Percentiles rank a stretch among this genome's conserved stretches.
These are phyloP conservation scores for Drosophila koepferae DNA, from an alignment of 2,888 invertebrate genomes.

Conservation along the genomic window DNA sequence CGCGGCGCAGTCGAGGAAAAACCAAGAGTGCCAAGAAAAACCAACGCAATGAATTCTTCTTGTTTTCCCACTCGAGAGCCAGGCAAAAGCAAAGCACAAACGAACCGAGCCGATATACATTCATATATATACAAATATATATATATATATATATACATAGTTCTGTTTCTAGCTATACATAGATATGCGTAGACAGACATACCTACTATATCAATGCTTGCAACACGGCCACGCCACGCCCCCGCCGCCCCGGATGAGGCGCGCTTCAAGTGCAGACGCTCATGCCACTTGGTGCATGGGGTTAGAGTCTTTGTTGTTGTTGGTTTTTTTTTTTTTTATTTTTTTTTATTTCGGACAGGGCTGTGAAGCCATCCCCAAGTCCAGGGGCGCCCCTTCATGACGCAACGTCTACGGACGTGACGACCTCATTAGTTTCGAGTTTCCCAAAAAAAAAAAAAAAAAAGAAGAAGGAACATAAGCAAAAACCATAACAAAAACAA, in stretches of 20 bases:
- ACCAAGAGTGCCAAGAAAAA: slow-evolving; percentile 73
- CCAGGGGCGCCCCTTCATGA: slow-evolving; percentile 42
- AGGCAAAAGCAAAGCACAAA: slow-evolving; percentile 33
- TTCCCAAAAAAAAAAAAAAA: slow-evolving; percentile 30
- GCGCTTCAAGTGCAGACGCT: slow-evolving; percentile 57
- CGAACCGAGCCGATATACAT: slow-evolving; percentile 18
- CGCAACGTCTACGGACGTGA: slow-evolving; percentile 62
- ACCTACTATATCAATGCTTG: slow-evolving; percentile 4
- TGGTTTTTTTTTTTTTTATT: neutral
- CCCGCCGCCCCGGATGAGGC: slow-evolving; percentile 28
- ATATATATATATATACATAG: slow-evolving; percentile 2
- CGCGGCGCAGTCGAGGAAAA: slow-evolving; percentile 63
- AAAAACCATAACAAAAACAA: slow-evolving; percentile 11
- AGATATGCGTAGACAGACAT: neutral
- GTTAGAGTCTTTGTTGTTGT: neutral
- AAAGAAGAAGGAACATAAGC: neutral
- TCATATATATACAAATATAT: neutral
- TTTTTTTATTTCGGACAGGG: neutral
- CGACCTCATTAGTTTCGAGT: slow-evolving; percentile 76
- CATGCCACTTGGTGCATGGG: slow-evolving; percentile 23
- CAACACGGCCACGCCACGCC: neutral
- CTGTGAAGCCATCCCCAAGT: slow-evolving; percentile 29
- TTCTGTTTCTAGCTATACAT: slow-evolving; percentile 3
- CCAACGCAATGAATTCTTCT: slow-evolving; percentile 67
- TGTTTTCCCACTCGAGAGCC: slow-evolving; percentile 56